Evolutionary conservation across 2,888 invertebrate genomes (phyloP), one percentile per base, ranked within the genome.

Genomic region (Biston stratarius): DNA sequence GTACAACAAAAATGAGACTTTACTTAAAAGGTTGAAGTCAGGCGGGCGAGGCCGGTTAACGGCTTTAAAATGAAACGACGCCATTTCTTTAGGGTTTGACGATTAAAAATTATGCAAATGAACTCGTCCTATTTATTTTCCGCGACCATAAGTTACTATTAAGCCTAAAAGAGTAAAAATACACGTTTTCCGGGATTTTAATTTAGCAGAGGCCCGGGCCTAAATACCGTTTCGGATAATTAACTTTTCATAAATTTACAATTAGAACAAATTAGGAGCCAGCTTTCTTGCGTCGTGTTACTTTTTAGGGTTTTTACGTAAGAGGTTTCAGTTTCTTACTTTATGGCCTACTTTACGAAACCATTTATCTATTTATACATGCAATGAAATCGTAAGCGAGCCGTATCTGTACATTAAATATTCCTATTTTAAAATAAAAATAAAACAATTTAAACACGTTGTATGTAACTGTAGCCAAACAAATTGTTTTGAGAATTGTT

Each of bases 221-320:
- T 58, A 59, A 76, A 75, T 72, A 71, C 67, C 68, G 63, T 75
- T 69, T 64, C 61, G 61, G 71, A 68, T 78, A 82, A 82, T 83
- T 78, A 81, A 77, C 71, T 72, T 74, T 73, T 74, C 71, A 73
- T 78, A 76, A 79, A 79, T 80, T 79, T 74, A 67, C 75, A 80
- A 80, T 82, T 79, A 82, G 74, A 61, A 73, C 64, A 72, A 78
- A 75, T 81, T 77, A 76, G 71, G 72, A 70, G 64, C 67, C 70
- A 55, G 64, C 70, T 76, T 74, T 58, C 73, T 71, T 73, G 53
- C 45, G 62, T 64, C 75, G 74, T 74, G 69, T 79, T 77, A 66
- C 69, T 77, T 77, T 77, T 73, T 75, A 24, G 24, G 73, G 58
- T 66, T 62, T 58, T 48, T 44, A 9, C 10, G n/a, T 7, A 15